A percentile compares a stretch with the other conserved stretches of the same genome.
These are phyloP conservation scores for Lagodon rhomboides DNA, from an alignment of 2,797 vertebrate genomes.

Conservation along the genomic window DNA sequence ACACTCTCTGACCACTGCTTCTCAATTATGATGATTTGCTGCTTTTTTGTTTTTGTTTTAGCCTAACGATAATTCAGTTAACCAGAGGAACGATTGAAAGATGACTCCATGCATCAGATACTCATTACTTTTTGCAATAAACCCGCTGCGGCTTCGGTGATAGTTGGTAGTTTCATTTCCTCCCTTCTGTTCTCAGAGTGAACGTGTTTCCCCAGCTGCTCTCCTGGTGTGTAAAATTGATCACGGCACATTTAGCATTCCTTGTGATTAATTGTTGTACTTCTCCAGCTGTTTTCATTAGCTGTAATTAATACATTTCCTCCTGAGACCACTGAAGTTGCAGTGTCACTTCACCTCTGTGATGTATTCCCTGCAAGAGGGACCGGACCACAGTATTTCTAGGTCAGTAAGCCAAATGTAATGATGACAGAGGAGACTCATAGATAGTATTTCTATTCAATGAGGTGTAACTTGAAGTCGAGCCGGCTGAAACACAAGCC, in stretches of 20 bases:
- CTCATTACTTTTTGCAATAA: not conserved
- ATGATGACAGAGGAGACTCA: conserved; percentile 6
- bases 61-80: no score
- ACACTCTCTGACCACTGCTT: not conserved
- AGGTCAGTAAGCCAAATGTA: conserved; percentile 44
- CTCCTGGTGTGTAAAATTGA: not conserved
- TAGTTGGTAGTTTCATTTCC: not conserved
- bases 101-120: not conserved
- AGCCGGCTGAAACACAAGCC: conserved; percentile 50
- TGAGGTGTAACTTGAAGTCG: not conserved
- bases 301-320: not conserved
- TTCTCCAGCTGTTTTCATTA: not conserved
- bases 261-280: not conserved
- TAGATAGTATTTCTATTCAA: conserved; percentile 26
- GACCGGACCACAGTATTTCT: conserved; percentile 19
- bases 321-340: not conserved
- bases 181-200: not conserved
- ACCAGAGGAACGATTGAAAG: not conserved
- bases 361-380: not conserved
- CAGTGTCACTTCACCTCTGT: not conserved
- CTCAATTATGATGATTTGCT: no score
- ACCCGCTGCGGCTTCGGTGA: not conserved
- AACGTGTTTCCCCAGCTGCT: not conserved
- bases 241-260: not conserved
- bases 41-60: no score